Percentiles rank a stretch among this genome's conserved stretches.
These are phyloP conservation scores for Caenorhabditis inopinata DNA, from an alignment of 1,140 invertebrate genomes.

Conservation along the genomic window DNA sequence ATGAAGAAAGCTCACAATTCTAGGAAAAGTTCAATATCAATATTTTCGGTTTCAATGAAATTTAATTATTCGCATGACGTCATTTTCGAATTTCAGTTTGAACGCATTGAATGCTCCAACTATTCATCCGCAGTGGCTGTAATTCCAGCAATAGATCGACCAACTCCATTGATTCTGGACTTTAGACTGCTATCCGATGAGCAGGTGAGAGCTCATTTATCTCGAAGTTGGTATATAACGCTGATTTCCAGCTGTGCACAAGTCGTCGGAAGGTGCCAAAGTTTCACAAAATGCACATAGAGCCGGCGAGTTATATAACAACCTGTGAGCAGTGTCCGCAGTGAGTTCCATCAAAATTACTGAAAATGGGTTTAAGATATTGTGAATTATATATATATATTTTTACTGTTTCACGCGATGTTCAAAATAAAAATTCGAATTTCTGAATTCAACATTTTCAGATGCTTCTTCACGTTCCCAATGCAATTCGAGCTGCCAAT, in stretches of 20 bases:
- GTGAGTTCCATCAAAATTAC: no score
- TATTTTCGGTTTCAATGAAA: no score
- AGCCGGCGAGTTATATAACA: not conserved
- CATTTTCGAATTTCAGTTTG: not conserved
- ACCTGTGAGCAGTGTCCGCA: constrained; percentile 16
- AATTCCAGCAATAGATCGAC: not conserved
- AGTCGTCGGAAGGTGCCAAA: not conserved
- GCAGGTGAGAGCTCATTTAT: not conserved
- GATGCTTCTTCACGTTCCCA: constrained; percentile 16
- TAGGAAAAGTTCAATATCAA: no score
- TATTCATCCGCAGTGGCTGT: not conserved
- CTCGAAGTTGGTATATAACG: not conserved
- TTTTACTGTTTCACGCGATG: not conserved
- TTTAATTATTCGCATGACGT: no score
- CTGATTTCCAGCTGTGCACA: not conserved
- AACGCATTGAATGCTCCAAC: not conserved
- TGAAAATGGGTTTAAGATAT: no score
- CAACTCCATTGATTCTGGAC: not conserved
- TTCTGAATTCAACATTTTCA: not conserved
- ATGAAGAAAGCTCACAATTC: no score
- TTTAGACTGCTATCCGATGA: not conserved
- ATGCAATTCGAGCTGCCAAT: constrained; percentile 14
- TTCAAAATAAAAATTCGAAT: not conserved
- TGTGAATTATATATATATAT: no score
- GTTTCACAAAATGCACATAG: not conserved